phyloP scores from a whole-genome alignment of 2,888 invertebrate species.

The Ariolimax columbianus region DNA sequence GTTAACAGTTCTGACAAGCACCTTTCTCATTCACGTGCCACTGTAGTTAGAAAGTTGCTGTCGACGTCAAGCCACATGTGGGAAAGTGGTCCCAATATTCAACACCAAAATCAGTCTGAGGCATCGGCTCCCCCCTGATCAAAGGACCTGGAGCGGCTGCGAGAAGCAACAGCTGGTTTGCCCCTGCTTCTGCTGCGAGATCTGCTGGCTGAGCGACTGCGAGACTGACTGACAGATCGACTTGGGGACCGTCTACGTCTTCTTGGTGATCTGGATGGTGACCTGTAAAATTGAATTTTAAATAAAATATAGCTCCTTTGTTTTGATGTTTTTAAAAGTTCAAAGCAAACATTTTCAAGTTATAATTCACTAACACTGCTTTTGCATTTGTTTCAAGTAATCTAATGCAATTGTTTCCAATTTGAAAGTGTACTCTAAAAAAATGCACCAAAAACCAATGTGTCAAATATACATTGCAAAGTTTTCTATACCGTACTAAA shows the following conservation, averaged over 20 bases:
- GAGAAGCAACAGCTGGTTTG: slow-evolving; percentile 52
- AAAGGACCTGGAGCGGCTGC: slow-evolving; percentile 54
- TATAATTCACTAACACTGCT: not conserved
- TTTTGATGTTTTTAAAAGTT: too few species aligned
- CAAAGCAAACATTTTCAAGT: too few species aligned
- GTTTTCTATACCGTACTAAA: too few species aligned
- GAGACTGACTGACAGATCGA: slow-evolving; percentile 55
- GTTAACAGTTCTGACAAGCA: slow-evolving; percentile 43
- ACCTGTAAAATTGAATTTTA: slow-evolving; percentile 24
- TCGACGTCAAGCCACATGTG: slow-evolving; percentile 9
- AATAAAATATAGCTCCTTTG: not conserved
- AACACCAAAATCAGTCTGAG: slow-evolving; percentile 42
- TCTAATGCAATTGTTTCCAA: not conserved
- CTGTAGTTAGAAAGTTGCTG: slow-evolving; percentile 20
- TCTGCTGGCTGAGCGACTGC: slow-evolving; percentile 56
- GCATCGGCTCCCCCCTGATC: slow-evolving; percentile 49
- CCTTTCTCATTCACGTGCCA: slow-evolving; percentile 35
- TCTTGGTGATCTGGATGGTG: slow-evolving; percentile 54
- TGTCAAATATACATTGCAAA: too few species aligned
- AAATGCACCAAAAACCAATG: too few species aligned
- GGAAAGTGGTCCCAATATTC: slow-evolving; percentile 13
- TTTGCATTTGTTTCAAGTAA: too few species aligned
- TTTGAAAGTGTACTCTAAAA: too few species aligned
- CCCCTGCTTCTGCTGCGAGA: slow-evolving; percentile 63
- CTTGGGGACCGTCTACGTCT: slow-evolving; percentile 46